Evolutionary conservation across 2,113 vertebrate species (phyloP).

Genomic region (Loxodonta africana): DNA sequence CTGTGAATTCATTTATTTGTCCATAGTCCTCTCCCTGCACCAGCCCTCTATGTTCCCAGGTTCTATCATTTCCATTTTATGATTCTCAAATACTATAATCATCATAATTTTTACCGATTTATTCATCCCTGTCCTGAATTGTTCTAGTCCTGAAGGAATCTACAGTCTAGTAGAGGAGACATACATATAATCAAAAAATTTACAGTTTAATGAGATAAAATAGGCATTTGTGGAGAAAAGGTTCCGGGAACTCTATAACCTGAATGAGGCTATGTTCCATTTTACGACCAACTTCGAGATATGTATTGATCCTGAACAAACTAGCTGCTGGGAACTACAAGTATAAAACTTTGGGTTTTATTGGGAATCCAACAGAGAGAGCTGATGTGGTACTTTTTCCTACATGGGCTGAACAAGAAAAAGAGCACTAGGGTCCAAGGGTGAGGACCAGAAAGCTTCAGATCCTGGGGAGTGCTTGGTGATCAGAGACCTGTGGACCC

Average conservation of each 20-base stretch:
- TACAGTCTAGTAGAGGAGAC: not conserved
- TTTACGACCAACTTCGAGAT: not conserved
- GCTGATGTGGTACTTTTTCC: not conserved
- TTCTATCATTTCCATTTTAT: slow-evolving; percentile 17
- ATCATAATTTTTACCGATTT: not conserved
- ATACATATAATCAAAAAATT: not conserved
- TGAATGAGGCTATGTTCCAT: not conserved
- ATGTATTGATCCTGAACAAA: slow-evolving; percentile 39
- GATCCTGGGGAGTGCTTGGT: not conserved
- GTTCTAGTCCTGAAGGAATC: not conserved
- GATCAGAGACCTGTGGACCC: not conserved
- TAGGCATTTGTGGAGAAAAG: not conserved
- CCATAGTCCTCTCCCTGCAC: not conserved
- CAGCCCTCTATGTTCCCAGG: not conserved
- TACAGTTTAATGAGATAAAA: not conserved
- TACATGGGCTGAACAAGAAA: not conserved
- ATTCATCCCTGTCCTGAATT: not conserved
- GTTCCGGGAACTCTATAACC: not conserved
- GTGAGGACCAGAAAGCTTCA: not conserved
- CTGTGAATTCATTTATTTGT: not conserved
- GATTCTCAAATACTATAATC: not conserved
- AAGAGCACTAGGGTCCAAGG: not conserved
- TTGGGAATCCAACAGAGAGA: not conserved
- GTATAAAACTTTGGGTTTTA: not conserved
- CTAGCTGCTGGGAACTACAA: not conserved